These are phyloP conservation scores for Psammodynastes pulverulentus DNA, from an alignment of 2,113 vertebrate genomes.

Conservation along the genomic window DNA sequence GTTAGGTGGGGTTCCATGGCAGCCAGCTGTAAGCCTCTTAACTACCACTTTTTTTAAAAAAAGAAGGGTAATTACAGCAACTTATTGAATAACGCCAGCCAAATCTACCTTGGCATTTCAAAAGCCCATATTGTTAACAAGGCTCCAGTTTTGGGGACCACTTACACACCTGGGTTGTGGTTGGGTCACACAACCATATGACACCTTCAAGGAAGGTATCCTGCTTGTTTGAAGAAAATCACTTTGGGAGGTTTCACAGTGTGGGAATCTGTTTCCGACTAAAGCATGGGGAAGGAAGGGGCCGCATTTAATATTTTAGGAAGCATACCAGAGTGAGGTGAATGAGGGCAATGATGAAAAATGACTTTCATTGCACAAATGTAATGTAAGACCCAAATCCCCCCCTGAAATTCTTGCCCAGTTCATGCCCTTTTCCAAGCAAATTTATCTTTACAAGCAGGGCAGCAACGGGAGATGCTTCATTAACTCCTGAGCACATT, in stretches of 20 bases:
- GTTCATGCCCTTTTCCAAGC: neutral
- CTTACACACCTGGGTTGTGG: neutral
- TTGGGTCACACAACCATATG: too few relatives aligned
- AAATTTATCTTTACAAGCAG: neutral
- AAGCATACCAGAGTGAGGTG: neutral
- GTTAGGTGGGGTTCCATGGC: conserved; percentile 64
- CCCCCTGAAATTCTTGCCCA: neutral
- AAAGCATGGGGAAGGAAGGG: neutral
- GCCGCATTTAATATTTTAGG: neutral
- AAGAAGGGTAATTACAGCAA: conserved; percentile 52
- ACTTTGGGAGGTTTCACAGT: neutral
- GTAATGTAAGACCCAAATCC: neutral
- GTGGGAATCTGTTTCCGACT: neutral
- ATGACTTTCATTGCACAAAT: neutral
- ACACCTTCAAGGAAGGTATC: neutral
- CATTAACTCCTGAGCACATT: neutral
- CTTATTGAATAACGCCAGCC: conserved; percentile 41
- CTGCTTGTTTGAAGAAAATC: neutral
- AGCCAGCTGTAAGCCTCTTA: conserved; percentile 58
- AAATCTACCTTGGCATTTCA: neutral
- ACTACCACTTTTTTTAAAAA: conserved; percentile 38
- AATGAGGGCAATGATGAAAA: neutral
- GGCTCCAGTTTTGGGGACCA: neutral
- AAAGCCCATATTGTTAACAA: conserved; percentile 41
- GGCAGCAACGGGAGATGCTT: neutral